These are phyloP conservation scores for Drosophila biarmipes DNA, from an alignment of 1,140 invertebrate genomes.

Conservation along the genomic window DNA sequence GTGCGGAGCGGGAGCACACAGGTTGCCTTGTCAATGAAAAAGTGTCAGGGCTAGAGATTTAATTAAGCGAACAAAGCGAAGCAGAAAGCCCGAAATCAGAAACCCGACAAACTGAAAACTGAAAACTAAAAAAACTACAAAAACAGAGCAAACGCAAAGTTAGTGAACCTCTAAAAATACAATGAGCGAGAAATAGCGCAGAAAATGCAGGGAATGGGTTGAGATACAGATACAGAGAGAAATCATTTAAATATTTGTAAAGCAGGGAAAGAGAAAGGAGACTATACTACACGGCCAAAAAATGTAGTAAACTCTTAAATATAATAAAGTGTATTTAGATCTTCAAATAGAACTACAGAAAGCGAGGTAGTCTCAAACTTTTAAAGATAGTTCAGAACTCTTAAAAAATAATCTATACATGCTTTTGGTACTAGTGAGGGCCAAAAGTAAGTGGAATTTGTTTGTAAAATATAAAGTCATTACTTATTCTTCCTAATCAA, in stretches of 20 bases:
- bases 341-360: too few species aligned
- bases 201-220: conserved; percentile 34
- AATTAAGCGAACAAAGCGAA: conserved; percentile 70
- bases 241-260: conserved; percentile 27
- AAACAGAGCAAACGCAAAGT: conserved; percentile 29
- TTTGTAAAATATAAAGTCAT: too few species aligned
- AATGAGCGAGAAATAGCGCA: conserved; percentile 40
- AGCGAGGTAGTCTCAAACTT: too few species aligned
- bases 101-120: conserved; percentile 31
- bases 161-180: conserved; percentile 59
- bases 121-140: conserved; percentile 14
- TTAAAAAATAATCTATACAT: too few species aligned
- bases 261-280: conserved; percentile 39
- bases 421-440: too few species aligned
- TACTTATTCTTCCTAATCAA: too few species aligned
- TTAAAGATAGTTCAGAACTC: too few species aligned
- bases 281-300: conserved; percentile 9
- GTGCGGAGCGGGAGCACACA: conserved; percentile 15
- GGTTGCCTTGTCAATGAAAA: conserved; percentile 80
- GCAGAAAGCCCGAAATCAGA: conserved; percentile 26
- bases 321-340: not conserved
- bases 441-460: too few species aligned
- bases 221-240: conserved; percentile 2
- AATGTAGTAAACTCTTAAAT: not conserved
- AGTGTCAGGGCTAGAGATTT: conserved; percentile 81